Conservation (phyloP, 2,888 invertebrate species). For the Drosophila stalkeri region DNA sequence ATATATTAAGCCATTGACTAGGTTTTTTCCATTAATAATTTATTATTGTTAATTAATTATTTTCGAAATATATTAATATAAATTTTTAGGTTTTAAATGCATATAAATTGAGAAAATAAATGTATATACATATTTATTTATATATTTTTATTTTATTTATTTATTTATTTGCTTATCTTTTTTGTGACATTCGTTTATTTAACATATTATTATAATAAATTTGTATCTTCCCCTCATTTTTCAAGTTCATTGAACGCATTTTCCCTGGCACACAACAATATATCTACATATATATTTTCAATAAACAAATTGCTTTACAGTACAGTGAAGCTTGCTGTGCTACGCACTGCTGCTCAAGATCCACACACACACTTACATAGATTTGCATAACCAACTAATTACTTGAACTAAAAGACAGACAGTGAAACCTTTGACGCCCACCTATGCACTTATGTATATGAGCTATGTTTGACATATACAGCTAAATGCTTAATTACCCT, state of each 20-base stretch:
- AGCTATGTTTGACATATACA: slow-evolving; percentile 27
- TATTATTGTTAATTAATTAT: neutral
- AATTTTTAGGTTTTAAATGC: neutral
- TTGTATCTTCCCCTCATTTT: neutral
- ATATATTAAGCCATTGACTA: neutral
- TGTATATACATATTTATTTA: too few relatives aligned
- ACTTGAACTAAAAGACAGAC: neutral
- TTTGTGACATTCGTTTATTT: neutral
- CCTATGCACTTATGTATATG: slow-evolving; percentile 12
- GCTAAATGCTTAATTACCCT: slow-evolving; percentile 61
- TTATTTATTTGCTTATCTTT: neutral
- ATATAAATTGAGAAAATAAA: too few relatives aligned
- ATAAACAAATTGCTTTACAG: slow-evolving; percentile 3
- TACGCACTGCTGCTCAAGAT: slow-evolving; percentile 20
- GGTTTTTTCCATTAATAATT: neutral
- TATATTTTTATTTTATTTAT: neutral
- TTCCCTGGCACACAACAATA: slow-evolving; percentile 4
- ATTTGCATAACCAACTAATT: slow-evolving; percentile 48
- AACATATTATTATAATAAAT: neutral
- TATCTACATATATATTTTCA: neutral
- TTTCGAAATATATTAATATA: neutral
- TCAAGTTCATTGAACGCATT: slow-evolving; percentile 55
- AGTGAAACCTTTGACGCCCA: slow-evolving; percentile 32
- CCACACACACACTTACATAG: neutral
- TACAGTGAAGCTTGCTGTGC: slow-evolving; percentile 13